A percentile compares a stretch with the other conserved stretches of the same genome.
These are phyloP conservation scores for Agrochola litura DNA, from an alignment of 2,888 invertebrate genomes.

Conservation along the genomic window DNA sequence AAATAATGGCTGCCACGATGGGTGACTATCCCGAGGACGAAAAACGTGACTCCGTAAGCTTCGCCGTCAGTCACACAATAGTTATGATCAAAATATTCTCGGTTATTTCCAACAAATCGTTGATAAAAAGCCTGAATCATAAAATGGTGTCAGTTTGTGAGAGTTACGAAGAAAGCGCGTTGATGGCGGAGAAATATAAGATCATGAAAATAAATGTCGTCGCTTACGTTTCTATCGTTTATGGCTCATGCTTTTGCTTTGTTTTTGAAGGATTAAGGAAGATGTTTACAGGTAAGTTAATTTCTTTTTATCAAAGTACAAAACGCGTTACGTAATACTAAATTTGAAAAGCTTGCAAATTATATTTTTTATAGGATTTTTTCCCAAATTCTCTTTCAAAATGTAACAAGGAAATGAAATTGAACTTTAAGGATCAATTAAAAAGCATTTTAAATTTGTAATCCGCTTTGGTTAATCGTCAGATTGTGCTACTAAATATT, in stretches of 20 bases:
- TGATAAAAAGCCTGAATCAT: slow-evolving; percentile 76
- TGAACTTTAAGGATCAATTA: not conserved
- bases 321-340: not conserved
- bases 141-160: slow-evolving; percentile 80
- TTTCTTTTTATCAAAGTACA: slow-evolving; percentile 1
- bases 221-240: slow-evolving; percentile 77
- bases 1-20: slow-evolving; percentile 80
- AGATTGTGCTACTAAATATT: not conserved
- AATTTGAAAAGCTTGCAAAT: not conserved
- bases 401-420: not conserved
- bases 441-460: too few relatives aligned
- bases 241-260: slow-evolving; percentile 76
- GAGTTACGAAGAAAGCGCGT: slow-evolving; percentile 73
- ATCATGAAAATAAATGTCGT: slow-evolving; percentile 81
- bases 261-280: slow-evolving; percentile 84
- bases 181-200: slow-evolving; percentile 78
- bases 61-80: slow-evolving; percentile 83
- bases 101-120: slow-evolving; percentile 76
- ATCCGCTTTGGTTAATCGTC: too few relatives aligned
- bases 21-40: slow-evolving; percentile 84
- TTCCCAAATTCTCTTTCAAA: slow-evolving; percentile 1
- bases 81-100: slow-evolving; percentile 82
- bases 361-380: not conserved
- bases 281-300: slow-evolving; percentile 73
- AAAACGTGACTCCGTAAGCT: slow-evolving; percentile 81